phyloP scores from a whole-genome alignment of 2,888 invertebrate genomes.

The Volucella inanis region DNA sequence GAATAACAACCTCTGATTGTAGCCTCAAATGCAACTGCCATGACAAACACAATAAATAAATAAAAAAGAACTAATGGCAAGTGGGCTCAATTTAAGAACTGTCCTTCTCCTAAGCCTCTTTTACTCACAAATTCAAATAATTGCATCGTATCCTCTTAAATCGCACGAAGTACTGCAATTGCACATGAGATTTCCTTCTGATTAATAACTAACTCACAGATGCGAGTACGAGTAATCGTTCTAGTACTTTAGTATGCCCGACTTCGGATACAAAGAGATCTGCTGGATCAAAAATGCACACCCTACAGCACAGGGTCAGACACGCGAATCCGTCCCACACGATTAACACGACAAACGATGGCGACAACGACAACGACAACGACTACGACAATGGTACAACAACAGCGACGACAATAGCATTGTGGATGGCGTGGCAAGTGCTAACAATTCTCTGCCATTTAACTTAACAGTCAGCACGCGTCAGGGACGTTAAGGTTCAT shows the following conservation, averaged over 20 bases:
- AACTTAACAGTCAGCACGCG: slow-evolving; percentile 55
- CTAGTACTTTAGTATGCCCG: not conserved
- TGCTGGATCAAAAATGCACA: slow-evolving; percentile 9
- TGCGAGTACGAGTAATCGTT: not conserved
- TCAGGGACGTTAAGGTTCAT: slow-evolving; percentile 51
- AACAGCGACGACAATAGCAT: slow-evolving; percentile 8
- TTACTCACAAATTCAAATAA: slow-evolving; percentile 66
- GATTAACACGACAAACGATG: not conserved
- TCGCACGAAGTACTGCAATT: slow-evolving; percentile 46
- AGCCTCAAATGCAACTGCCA: slow-evolving; percentile 39
- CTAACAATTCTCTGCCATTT: slow-evolving; percentile 40
- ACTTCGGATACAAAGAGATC: not conserved
- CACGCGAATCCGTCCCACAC: slow-evolving; percentile 55
- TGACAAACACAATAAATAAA: slow-evolving; percentile 1
- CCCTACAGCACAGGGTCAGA: slow-evolving; percentile 39
- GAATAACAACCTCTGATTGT: slow-evolving; percentile 58
- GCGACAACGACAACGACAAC: slow-evolving; percentile 23
- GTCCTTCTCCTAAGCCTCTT: slow-evolving; percentile 18
- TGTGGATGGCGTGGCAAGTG: slow-evolving; percentile 43
- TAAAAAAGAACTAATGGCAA: slow-evolving; percentile 38
- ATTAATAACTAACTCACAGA: slow-evolving; percentile 45
- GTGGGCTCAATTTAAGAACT: slow-evolving; percentile 55
- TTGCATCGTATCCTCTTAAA: slow-evolving; percentile 48
- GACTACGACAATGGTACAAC: slow-evolving; percentile 17
- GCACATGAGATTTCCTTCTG: slow-evolving; percentile 47